These are phyloP conservation scores for Eira barbara DNA, from an alignment of 2,113 vertebrate species.

Conservation along the genomic window DNA sequence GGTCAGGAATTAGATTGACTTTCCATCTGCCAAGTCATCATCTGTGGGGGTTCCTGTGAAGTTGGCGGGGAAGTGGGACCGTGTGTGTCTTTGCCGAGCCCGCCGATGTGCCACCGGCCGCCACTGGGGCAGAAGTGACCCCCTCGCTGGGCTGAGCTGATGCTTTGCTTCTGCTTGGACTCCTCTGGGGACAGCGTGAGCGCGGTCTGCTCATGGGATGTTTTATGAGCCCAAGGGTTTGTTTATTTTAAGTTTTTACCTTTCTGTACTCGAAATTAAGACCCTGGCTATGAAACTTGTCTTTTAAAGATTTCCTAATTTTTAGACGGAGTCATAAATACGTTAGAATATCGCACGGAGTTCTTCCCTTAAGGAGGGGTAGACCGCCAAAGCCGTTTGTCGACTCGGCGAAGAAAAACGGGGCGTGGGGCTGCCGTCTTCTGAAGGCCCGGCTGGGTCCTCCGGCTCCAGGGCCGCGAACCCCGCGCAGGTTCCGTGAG, in stretches of 20 bases:
- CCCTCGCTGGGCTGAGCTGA: fast-evolving
- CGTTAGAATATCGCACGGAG: constrained; percentile 16
- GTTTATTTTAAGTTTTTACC: not conserved
- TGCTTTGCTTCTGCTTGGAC: not conserved
- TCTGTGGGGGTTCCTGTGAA: not conserved
- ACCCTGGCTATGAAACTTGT: constrained; percentile 8
- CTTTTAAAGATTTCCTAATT: constrained; percentile 48
- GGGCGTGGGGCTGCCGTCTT: not conserved
- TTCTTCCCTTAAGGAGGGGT: constrained; percentile 48
- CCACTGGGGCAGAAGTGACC: fast-evolving
- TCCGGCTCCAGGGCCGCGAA: not conserved
- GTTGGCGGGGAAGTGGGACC: not conserved
- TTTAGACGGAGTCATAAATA: constrained; percentile 53
- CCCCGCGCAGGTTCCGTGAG: not conserved
- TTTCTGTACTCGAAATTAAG: not conserved
- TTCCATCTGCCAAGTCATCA: not conserved
- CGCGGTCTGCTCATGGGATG: fast-evolving
- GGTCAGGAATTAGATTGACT: not conserved
- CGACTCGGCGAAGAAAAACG: not conserved
- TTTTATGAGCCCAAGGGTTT: not conserved
- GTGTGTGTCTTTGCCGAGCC: not conserved
- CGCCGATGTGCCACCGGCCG: fast-evolving
- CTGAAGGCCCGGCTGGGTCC: not conserved
- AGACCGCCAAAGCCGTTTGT: not conserved
- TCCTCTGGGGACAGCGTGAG: fast-evolving